Evolutionary conservation across 1,140 invertebrate genomes (phyloP).

Genomic region (Caenorhabditis tropicalis): DNA sequence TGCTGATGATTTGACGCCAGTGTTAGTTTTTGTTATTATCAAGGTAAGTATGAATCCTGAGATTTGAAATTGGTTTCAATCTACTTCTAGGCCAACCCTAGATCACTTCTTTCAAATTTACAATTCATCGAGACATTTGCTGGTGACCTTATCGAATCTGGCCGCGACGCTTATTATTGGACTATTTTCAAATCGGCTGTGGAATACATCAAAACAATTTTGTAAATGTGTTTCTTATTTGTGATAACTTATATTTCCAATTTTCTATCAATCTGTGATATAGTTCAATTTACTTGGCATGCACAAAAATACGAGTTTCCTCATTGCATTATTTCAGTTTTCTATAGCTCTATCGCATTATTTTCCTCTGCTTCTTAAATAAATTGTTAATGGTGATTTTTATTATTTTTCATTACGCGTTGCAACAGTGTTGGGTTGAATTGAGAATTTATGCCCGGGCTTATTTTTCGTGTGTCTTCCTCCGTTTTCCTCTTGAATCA

Average conservation of each 20-base stretch:
- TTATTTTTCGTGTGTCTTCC: not conserved
- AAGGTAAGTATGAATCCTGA: conserved; percentile 74
- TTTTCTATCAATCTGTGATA: too few species aligned
- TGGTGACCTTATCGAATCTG: conserved; percentile 79
- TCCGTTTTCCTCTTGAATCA: not conserved
- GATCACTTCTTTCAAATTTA: conserved; percentile 90
- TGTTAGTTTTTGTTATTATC: conserved; percentile 93
- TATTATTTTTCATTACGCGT: too few species aligned
- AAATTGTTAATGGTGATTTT: too few species aligned
- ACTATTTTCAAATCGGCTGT: conserved; percentile 94
- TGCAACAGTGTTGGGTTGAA: too few species aligned
- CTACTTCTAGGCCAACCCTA: conserved; percentile 81
- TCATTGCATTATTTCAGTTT: too few species aligned
- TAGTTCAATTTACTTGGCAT: too few species aligned
- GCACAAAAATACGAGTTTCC: too few species aligned
- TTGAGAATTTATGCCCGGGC: not conserved
- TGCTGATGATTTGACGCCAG: conserved; percentile 94
- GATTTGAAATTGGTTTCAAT: not conserved
- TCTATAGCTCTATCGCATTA: too few species aligned
- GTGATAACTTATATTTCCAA: not conserved
- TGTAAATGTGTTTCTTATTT: conserved; percentile 44
- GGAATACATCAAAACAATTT: conserved; percentile 85
- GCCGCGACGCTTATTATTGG: conserved; percentile 97
- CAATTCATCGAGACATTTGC: conserved; percentile 95
- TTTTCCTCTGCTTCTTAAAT: too few species aligned